Conservation (phyloP, 2,797 vertebrate species). For the Sebastes goodei region DNA sequence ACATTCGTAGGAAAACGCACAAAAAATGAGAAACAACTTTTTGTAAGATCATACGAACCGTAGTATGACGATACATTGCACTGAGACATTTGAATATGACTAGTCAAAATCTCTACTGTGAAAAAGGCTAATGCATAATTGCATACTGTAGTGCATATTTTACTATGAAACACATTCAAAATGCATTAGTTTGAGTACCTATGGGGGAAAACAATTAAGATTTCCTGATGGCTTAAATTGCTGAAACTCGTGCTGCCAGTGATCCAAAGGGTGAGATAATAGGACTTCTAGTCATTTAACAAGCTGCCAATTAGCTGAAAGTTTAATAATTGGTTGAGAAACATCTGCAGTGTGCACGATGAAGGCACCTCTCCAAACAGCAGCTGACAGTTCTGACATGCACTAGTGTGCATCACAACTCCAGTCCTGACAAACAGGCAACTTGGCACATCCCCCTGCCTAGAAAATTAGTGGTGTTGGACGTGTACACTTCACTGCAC, state of each 20-base stretch:
- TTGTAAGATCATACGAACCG: too few relatives aligned
- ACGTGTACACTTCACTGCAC: constrained; percentile 18
- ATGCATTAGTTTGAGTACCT: not conserved
- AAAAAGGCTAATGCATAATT: not conserved
- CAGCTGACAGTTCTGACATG: constrained; percentile 39
- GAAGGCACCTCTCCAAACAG: constrained; percentile 13
- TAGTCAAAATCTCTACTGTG: not conserved
- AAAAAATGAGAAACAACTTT: too few relatives aligned
- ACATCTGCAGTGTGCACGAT: not conserved
- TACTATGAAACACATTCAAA: not conserved
- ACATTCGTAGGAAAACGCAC: too few relatives aligned
- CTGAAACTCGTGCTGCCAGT: not conserved
- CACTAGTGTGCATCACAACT: not conserved
- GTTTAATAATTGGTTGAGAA: not conserved
- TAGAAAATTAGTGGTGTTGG: constrained; percentile 14
- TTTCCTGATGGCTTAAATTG: not conserved
- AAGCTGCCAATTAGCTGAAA: constrained; percentile 31
- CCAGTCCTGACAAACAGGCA: constrained; percentile 22
- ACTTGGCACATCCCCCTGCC: not conserved
- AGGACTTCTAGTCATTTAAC: not conserved
- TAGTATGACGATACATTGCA: too few relatives aligned
- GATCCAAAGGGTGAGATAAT: constrained; percentile 5
- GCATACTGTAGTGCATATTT: not conserved
- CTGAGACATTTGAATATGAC: not conserved
- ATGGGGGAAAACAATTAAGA: not conserved